A percentile compares a stretch with the other conserved stretches of the same genome.
phyloP scores from a whole-genome alignment of 1,140 invertebrate genomes.

The Brachionus koreanus region DNA sequence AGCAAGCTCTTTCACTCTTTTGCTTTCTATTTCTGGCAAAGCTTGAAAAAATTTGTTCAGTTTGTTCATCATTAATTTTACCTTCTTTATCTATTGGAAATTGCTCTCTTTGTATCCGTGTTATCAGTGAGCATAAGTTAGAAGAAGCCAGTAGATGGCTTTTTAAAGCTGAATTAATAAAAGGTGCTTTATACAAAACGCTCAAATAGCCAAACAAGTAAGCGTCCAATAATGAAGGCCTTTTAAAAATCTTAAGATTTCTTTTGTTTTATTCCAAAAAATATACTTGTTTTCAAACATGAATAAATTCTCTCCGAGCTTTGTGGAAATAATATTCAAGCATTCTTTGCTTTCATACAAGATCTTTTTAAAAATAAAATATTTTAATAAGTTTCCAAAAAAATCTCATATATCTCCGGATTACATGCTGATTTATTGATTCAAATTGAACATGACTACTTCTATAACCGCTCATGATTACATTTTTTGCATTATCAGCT shows the following conservation, averaged over 20 bases:
- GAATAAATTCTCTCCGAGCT: slow-evolving; percentile 1
- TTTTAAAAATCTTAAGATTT: neutral
- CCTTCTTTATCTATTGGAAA: slow-evolving; percentile 21
- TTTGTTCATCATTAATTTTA: neutral
- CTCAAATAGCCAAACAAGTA: slow-evolving; percentile 40
- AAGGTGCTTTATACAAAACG: slow-evolving; percentile 14
- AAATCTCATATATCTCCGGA: neutral
- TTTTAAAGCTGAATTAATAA: slow-evolving; percentile 13
- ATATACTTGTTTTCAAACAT: slow-evolving; percentile 32
- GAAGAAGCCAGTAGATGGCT: neutral
- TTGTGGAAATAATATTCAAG: neutral
- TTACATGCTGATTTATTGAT: slow-evolving; percentile 20
- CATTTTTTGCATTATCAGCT: neutral
- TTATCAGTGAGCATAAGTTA: slow-evolving; percentile 7
- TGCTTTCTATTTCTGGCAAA: neutral
- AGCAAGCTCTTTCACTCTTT: neutral
- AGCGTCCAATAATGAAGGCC: slow-evolving; percentile 4
- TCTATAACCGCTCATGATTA: neutral
- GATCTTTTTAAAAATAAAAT: neutral
- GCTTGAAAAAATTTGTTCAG: neutral
- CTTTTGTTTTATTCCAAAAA: neutral
- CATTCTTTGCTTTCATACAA: slow-evolving; percentile 33
- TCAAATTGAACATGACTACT: slow-evolving; percentile 11
- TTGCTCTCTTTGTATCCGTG: slow-evolving; percentile 14
- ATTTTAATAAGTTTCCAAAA: no score